phyloP scores from a whole-genome alignment of 2,888 invertebrate species.

The Drosophila cracens region DNA sequence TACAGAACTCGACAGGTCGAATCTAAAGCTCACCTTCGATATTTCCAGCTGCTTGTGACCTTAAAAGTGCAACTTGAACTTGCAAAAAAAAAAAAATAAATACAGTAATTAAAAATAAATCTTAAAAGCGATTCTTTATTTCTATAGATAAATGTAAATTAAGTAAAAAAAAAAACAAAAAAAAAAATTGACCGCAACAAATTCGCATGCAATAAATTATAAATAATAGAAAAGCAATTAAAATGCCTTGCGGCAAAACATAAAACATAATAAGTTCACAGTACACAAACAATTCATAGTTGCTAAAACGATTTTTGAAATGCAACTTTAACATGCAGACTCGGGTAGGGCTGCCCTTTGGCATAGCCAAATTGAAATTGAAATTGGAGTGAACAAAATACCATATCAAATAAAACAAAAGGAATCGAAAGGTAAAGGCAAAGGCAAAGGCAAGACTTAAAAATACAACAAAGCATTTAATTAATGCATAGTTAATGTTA shows the following conservation, averaged over 20 bases:
- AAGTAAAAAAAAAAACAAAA: conserved; percentile 9
- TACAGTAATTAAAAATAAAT: conserved; percentile 11
- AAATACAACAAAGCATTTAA: conserved; percentile 51
- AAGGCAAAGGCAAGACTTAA: conserved; percentile 8
- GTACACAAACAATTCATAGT: conserved; percentile 12
- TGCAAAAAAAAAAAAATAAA: conserved; percentile 1
- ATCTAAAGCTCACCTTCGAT: conserved; percentile 12
- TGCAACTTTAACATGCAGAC: conserved; percentile 31
- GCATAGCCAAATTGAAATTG: conserved; percentile 12
- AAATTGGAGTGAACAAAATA: conserved; percentile 1
- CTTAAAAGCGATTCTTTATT: conserved; percentile 13
- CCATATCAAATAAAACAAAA: conserved; percentile 22
- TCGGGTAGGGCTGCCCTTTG: conserved; percentile 20
- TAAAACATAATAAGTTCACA: conserved; percentile 35
- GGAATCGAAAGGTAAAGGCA: conserved; percentile 31
- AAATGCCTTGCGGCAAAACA: conserved; percentile 31
- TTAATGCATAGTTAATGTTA: conserved; percentile 61
- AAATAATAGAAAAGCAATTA: conserved; percentile 31
- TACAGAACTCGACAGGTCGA: not conserved
- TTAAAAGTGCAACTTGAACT: conserved; percentile 43
- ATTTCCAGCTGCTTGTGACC: conserved; percentile 11
- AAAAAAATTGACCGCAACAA: conserved; percentile 22
- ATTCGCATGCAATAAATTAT: conserved; percentile 39
- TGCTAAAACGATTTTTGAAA: conserved; percentile 13
- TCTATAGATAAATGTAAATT: conserved; percentile 22